Evolutionary conservation across 2,797 vertebrate species (phyloP).

Genomic region (Acanthurus lineatus): DNA sequence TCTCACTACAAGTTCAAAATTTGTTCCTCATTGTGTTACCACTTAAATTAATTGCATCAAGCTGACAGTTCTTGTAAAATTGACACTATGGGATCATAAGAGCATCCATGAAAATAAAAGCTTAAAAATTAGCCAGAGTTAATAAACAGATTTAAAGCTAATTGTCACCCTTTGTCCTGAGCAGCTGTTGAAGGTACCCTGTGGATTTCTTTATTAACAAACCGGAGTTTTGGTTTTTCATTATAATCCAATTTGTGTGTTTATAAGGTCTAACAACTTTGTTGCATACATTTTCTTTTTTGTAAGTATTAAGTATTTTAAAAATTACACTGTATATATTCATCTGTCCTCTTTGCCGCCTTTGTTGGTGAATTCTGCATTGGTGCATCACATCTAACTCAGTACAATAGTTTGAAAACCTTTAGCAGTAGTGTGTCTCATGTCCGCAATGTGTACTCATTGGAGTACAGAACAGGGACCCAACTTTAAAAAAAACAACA

Average conservation of each 20-base stretch:
- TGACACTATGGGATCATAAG: not conserved
- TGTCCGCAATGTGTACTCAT: no score
- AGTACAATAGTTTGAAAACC: not conserved
- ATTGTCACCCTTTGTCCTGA: not conserved
- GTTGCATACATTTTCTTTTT: not conserved
- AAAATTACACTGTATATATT: not conserved
- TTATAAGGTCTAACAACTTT: slow-evolving; percentile 1
- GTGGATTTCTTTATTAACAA: not conserved
- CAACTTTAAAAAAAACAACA: no score
- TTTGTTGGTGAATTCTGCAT: not conserved
- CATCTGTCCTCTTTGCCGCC: no score
- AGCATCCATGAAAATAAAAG: slow-evolving; percentile 13
- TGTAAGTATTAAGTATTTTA: not conserved
- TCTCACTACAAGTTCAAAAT: slow-evolving; percentile 30
- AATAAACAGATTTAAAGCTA: not conserved
- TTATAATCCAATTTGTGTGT: not conserved
- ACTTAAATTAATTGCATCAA: slow-evolving; percentile 20
- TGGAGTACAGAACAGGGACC: not conserved
- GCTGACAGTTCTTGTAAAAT: slow-evolving; percentile 11
- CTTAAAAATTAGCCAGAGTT: not conserved
- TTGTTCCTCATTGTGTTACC: slow-evolving; percentile 20
- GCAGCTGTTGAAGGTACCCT: not conserved
- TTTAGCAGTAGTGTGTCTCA: no score
- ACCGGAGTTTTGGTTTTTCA: not conserved
- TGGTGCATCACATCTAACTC: not conserved